Evolutionary conservation across 2,888 invertebrate genomes (phyloP).

Genomic region (Colletes collaris): DNA sequence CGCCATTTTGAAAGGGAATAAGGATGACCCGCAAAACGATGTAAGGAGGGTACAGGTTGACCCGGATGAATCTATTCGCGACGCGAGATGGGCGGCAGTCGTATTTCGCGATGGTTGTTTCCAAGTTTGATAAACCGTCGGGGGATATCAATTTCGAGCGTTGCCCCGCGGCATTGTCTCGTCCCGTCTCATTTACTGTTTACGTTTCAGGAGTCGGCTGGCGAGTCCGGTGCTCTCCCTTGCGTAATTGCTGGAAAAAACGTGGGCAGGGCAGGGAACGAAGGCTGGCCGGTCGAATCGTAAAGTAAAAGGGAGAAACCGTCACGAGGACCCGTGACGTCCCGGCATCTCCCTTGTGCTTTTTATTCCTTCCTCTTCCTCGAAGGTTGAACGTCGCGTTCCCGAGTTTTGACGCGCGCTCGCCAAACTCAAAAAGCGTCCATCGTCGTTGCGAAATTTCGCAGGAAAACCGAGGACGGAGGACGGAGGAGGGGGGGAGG

Average conservation of each 20-base stretch:
- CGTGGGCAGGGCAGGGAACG: conserved; percentile 9
- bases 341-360: not conserved
- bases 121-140: not conserved
- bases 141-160: too few species aligned
- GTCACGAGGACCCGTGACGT: not conserved
- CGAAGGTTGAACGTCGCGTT: too few species aligned
- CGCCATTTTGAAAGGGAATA: not conserved
- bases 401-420: not conserved
- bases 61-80: too few species aligned
- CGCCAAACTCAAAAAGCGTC: conserved; percentile 21
- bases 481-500: not conserved
- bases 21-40: not conserved
- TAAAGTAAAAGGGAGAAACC: not conserved
- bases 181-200: not conserved
- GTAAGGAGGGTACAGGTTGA: too few species aligned
- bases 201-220: not conserved
- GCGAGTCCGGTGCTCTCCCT: not conserved
- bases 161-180: too few species aligned
- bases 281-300: not conserved
- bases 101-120: not conserved
- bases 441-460: conserved; percentile 36
- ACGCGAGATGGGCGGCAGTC: too few species aligned
- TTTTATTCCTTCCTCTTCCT: not conserved
- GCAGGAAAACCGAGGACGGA: conserved; percentile 25
- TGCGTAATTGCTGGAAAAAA: conserved; percentile 4